A percentile compares a stretch with the other conserved stretches of the same genome.
Conservation (phyloP, 2,888 invertebrate species). For the Tinea trinotella region DNA sequence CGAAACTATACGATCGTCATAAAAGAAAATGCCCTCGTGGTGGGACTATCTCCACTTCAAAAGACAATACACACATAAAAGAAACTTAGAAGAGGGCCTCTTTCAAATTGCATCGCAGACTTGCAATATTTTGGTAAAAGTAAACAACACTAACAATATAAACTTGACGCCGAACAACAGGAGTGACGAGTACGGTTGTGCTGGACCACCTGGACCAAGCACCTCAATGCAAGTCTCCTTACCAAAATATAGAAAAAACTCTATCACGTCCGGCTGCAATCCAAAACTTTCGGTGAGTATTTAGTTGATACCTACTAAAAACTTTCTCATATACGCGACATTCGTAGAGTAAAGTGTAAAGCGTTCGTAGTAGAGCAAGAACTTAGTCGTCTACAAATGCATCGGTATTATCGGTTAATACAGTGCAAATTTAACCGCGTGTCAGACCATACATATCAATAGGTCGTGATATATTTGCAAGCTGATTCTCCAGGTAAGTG, state of each 20-base stretch:
- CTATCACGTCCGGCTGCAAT: conserved; percentile 68
- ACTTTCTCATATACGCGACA: background rate
- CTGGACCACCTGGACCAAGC: conserved; percentile 49
- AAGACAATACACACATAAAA: conserved; percentile 64
- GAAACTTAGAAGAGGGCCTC: conserved; percentile 81
- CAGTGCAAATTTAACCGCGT: conserved; percentile 27
- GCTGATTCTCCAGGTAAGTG: conserved; percentile 56
- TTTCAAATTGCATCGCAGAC: conserved; percentile 86
- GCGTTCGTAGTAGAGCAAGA: conserved; percentile 32
- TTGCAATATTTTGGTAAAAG: conserved; percentile 83
- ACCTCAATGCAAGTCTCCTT: conserved; percentile 70
- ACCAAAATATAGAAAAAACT: conserved; percentile 66
- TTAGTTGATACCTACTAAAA: background rate
- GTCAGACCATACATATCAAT: conserved; percentile 18
- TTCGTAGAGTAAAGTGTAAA: background rate
- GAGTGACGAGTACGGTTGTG: conserved; percentile 74
- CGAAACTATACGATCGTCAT: conserved; percentile 1
- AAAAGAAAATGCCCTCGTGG: conserved; percentile 67
- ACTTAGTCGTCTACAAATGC: conserved; percentile 30
- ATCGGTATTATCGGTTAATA: conserved; percentile 36
- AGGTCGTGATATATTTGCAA: conserved; percentile 32
- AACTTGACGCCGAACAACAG: conserved; percentile 76
- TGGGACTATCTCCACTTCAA: conserved; percentile 74
- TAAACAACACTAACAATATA: conserved; percentile 82
- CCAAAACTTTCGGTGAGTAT: conserved; percentile 74